phyloP scores from a whole-genome alignment of 2,113 vertebrate species.

The Thalassoma bifasciatum region DNA sequence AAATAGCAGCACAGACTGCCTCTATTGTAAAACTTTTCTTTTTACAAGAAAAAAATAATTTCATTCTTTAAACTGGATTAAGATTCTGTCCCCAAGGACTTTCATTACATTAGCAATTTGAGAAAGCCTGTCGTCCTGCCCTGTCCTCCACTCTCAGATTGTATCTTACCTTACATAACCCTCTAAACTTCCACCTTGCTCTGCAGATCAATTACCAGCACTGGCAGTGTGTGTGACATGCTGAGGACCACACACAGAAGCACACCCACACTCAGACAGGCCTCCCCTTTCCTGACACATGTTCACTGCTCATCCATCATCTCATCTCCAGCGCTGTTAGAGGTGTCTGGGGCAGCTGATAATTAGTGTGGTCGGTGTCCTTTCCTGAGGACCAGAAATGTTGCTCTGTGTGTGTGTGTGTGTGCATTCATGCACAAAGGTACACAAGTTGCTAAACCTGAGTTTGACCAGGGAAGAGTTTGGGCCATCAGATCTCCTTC shows the following conservation, averaged over 20 bases:
- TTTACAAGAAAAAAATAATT: background rate
- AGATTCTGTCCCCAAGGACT: constrained; percentile 6
- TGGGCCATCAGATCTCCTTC: constrained; percentile 51
- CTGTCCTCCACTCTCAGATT: constrained; percentile 5
- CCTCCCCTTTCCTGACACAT: constrained; percentile 22
- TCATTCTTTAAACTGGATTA: background rate
- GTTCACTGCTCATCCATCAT: constrained; percentile 51
- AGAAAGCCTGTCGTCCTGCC: constrained; percentile 4
- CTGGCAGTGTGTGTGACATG: constrained; percentile 18
- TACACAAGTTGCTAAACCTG: constrained; percentile 13
- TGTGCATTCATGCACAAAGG: background rate
- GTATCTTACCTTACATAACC: constrained; percentile 66
- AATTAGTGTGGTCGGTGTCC: constrained; percentile 45
- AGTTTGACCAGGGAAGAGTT: constrained; percentile 34
- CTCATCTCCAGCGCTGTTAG: constrained; percentile 29
- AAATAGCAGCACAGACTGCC: background rate
- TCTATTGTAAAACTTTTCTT: constrained; percentile 2
- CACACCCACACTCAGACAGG: constrained; percentile 33
- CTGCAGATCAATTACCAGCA: constrained; percentile 50
- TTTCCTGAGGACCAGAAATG: constrained; percentile 1
- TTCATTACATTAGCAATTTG: constrained; percentile 18
- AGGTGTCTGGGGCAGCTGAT: constrained; percentile 36
- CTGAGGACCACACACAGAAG: constrained; percentile 44
- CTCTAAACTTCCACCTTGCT: constrained; percentile 19
- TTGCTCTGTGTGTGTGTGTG: constrained; percentile 3